Evolutionary conservation across 2,797 vertebrate species (phyloP).

Genomic region (Gastrophryne carolinensis): DNA sequence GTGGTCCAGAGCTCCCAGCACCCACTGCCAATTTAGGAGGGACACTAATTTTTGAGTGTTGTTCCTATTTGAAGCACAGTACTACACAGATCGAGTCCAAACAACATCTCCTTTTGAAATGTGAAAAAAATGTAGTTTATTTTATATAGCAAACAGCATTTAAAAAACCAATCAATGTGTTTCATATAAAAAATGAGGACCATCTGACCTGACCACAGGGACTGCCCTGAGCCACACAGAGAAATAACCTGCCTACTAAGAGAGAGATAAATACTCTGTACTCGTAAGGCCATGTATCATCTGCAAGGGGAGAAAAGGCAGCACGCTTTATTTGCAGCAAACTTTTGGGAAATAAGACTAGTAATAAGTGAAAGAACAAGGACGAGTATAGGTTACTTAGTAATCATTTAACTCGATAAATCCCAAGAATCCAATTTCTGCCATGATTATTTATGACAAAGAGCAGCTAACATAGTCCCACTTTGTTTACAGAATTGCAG

Average conservation of each 20-base stretch:
- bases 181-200: conserved; percentile 60
- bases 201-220: conserved; percentile 58
- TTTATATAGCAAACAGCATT: conserved; percentile 12
- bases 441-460: conserved; percentile 70
- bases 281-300: conserved; percentile 37
- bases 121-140: not conserved
- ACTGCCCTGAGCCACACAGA: conserved; percentile 61
- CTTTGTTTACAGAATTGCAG: conserved; percentile 71
- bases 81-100: no score
- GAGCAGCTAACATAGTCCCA: conserved; percentile 60
- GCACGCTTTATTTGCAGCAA: conserved; percentile 54
- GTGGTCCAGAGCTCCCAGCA: no score
- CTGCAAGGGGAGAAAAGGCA: conserved; percentile 46
- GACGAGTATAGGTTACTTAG: conserved; percentile 54
- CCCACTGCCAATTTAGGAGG: no score
- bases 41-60: no score
- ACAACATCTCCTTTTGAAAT: no score
- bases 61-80: no score
- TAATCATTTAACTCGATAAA: conserved; percentile 57
- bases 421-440: conserved; percentile 66
- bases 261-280: conserved; percentile 62
- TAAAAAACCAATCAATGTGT: conserved; percentile 41
- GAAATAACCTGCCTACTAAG: conserved; percentile 61
- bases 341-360: conserved; percentile 58
- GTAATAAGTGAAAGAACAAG: conserved; percentile 53